These are phyloP conservation scores for Nannoperca australis DNA, from an alignment of 2,797 vertebrate species.

Conservation along the genomic window DNA sequence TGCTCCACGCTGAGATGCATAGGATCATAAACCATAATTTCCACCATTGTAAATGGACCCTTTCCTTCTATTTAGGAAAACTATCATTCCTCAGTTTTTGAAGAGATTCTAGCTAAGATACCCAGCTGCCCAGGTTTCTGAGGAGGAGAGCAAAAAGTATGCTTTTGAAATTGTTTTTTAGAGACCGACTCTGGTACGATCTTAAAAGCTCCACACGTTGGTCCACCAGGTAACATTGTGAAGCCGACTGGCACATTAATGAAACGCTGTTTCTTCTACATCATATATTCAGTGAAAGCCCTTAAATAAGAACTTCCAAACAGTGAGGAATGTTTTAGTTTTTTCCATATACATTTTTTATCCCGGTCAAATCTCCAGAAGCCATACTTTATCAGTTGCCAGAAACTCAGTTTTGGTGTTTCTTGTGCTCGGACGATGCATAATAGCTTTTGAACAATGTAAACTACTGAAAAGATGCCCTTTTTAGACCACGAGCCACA, in stretches of 20 bases:
- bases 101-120: not conserved
- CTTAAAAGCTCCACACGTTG: not conserved
- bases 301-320: not conserved
- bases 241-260: not conserved
- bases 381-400: not conserved
- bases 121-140: not conserved
- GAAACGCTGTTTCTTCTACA: not conserved
- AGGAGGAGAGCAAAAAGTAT: not conserved
- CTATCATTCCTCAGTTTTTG: not conserved
- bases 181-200: not conserved
- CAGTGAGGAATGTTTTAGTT: not conserved
- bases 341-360: not conserved
- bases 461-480: slow-evolving; percentile 47
- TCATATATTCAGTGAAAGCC: not conserved
- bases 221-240: not conserved
- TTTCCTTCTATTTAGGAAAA: not conserved
- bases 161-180: not conserved
- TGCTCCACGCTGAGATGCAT: not conserved
- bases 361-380: not conserved
- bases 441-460: slow-evolving; percentile 39
- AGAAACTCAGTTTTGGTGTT: slow-evolving; percentile 13
- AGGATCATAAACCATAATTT: not conserved
- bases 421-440: slow-evolving; percentile 25
- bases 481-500: slow-evolving; percentile 61
- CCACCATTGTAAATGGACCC: not conserved